Conservation (phyloP, 1,140 invertebrate species). For the Euborellia annulipes region DNA sequence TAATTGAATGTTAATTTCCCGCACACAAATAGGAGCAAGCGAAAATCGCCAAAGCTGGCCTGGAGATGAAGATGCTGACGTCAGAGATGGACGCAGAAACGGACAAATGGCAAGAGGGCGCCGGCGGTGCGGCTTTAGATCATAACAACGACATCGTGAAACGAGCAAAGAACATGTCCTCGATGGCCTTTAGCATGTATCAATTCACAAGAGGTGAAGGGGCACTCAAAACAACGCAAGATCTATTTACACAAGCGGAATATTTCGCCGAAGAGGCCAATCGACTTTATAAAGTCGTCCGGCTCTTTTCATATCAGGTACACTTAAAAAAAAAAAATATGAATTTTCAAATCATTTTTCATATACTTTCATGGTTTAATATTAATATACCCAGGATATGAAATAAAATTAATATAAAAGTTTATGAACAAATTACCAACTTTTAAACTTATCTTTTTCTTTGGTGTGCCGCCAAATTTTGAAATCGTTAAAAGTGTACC, state of each 20-base stretch:
- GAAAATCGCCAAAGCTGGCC: constrained; percentile 89
- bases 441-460: no score
- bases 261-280: constrained; percentile 99
- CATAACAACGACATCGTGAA: constrained; percentile 98
- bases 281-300: constrained; percentile 94
- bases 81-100: constrained; percentile 95
- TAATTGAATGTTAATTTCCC: no score
- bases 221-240: constrained; percentile 93
- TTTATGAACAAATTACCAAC: no score
- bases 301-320: constrained; percentile 98
- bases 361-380: no score
- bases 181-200: constrained; percentile 98
- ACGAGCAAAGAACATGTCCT: constrained; percentile 95
- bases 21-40: constrained; percentile 86
- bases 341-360: no score
- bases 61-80: constrained; percentile 94
- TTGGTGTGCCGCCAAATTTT: no score
- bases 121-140: constrained; percentile 38
- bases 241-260: constrained; percentile 98
- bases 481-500: no score
- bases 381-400: no score
- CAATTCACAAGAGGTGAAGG: constrained; percentile 98
- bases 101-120: constrained; percentile 80
- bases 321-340: no score
- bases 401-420: no score